Percentiles rank a stretch among this genome's conserved stretches.
phyloP scores from a whole-genome alignment of 2,113 vertebrate genomes.

The Eleginops maclovinus region DNA sequence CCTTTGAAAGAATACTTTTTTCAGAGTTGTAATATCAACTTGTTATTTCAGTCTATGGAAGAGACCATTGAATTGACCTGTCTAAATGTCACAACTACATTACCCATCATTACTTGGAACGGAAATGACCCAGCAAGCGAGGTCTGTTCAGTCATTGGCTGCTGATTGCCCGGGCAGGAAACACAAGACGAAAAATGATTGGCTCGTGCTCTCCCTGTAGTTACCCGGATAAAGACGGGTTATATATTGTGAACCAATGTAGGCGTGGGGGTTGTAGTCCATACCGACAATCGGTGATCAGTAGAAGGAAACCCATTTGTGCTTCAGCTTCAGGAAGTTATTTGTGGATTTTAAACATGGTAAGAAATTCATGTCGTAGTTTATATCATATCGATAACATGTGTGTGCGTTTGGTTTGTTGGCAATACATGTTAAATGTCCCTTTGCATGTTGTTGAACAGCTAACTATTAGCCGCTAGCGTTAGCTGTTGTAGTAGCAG shows the following conservation, averaged over 20 bases:
- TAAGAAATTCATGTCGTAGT: neutral
- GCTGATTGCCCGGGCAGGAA: neutral
- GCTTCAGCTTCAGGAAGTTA: neutral
- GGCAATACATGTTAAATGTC: neutral
- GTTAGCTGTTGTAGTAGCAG: conserved; percentile 49
- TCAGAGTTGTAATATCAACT: neutral
- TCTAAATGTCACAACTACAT: conserved; percentile 49
- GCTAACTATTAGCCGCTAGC: conserved; percentile 35
- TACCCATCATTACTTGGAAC: conserved; percentile 36
- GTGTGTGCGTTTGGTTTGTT: rapidly evolving
- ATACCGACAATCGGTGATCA: conserved; percentile 15
- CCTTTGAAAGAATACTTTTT: neutral
- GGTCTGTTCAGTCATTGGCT: conserved; percentile 48
- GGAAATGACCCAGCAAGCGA: conserved; percentile 24
- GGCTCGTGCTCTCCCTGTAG: neutral
- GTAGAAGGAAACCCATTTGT: neutral
- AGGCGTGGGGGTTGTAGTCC: conserved; percentile 55
- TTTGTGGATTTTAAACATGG: conserved; percentile 62
- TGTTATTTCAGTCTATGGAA: conserved; percentile 1
- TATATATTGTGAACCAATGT: neutral
- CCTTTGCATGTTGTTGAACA: neutral
- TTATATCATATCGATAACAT: rapidly evolving
- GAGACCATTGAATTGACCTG: rapidly evolving
- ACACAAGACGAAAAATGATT: conserved; percentile 23
- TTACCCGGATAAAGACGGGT: conserved; percentile 56